Evolutionary conservation across 2,888 invertebrate species (phyloP).

Genomic region (Euplexia lucipara): DNA sequence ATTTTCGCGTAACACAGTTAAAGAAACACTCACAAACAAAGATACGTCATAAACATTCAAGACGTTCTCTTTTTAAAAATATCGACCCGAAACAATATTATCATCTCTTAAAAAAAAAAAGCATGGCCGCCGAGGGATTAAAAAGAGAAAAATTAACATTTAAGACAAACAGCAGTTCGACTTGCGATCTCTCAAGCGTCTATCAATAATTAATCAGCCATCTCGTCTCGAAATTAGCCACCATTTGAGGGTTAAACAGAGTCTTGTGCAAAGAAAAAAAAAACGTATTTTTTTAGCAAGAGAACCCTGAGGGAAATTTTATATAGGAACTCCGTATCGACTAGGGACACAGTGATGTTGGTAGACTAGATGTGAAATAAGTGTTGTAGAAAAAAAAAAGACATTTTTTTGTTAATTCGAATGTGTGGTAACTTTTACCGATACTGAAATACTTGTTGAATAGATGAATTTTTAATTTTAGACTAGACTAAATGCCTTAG

Average conservation of each 20-base stretch:
- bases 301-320: conserved; percentile 88
- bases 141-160: conserved; percentile 83
- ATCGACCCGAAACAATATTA: conserved; percentile 71
- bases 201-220: conserved; percentile 89
- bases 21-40: no score
- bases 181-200: conserved; percentile 80
- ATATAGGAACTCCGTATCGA: conserved; percentile 85
- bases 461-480: no score
- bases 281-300: conserved; percentile 76
- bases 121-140: conserved; percentile 77
- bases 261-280: conserved; percentile 77
- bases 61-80: conserved; percentile 23
- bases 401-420: no score
- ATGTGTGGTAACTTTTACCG: no score
- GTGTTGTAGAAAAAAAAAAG: no score
- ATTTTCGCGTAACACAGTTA: no score
- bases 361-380: conserved; percentile 64
- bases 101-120: conserved; percentile 76
- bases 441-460: no score
- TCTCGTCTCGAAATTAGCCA: conserved; percentile 87
- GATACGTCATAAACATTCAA: not conserved
- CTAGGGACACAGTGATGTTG: conserved; percentile 66
- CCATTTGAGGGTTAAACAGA: conserved; percentile 86
- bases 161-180: conserved; percentile 84
- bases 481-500: no score